phyloP scores from a whole-genome alignment of 2,888 invertebrate species.

The Tillus elongatus region DNA sequence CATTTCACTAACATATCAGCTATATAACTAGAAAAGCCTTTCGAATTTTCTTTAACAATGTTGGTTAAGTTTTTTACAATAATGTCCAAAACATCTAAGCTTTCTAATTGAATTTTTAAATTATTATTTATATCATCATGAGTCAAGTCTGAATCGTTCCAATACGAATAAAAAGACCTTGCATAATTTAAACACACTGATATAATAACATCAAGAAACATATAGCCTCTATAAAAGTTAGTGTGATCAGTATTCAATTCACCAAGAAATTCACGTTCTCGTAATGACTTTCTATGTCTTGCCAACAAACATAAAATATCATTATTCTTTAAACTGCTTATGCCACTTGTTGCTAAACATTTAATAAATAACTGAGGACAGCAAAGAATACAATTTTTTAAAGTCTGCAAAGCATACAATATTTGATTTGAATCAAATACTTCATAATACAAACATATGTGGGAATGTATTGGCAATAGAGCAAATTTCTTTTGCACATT shows the following conservation, averaged over 20 bases:
- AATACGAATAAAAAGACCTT: conserved; percentile 67
- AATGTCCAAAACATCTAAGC: conserved; percentile 62
- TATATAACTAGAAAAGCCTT: conserved; percentile 67
- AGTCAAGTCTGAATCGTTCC: conserved; percentile 54
- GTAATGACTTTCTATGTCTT: conserved; percentile 70
- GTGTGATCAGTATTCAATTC: conserved; percentile 55
- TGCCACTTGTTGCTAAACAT: conserved; percentile 67
- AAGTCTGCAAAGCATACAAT: conserved; percentile 62
- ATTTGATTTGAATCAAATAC: conserved; percentile 68
- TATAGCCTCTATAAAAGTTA: conserved; percentile 63
- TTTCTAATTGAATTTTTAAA: conserved; percentile 66
- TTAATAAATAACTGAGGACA: conserved; percentile 67
- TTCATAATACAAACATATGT: conserved; percentile 72
- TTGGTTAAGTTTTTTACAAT: conserved; percentile 63
- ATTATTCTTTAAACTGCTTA: conserved; percentile 45
- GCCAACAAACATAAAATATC: conserved; percentile 55
- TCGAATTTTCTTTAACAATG: conserved; percentile 67
- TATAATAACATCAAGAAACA: conserved; percentile 71
- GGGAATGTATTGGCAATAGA: conserved; percentile 71
- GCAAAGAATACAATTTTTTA: conserved; percentile 61
- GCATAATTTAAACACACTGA: conserved; percentile 71
- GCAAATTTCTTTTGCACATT: conserved; percentile 32
- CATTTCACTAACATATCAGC: conserved; percentile 64
- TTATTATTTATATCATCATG: conserved; percentile 65
- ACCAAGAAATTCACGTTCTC: conserved; percentile 61